phyloP scores from a whole-genome alignment of 2,113 vertebrate genomes.

The Pagrus major region DNA sequence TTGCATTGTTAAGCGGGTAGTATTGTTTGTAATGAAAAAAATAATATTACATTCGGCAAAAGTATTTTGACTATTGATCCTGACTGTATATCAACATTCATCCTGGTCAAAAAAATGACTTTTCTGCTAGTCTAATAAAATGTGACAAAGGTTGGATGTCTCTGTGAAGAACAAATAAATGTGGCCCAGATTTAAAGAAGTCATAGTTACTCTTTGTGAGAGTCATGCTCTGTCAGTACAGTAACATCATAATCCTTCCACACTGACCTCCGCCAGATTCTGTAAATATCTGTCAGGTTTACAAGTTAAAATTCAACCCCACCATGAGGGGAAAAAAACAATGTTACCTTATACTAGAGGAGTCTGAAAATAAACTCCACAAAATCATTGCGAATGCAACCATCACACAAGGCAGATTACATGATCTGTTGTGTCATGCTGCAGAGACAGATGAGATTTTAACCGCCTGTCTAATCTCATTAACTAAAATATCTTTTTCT shows the following conservation, averaged over 20 bases:
- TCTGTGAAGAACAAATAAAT: neutral
- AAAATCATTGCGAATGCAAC: neutral
- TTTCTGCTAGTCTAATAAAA: neutral
- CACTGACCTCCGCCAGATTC: neutral
- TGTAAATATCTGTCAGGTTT: neutral
- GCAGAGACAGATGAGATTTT: neutral
- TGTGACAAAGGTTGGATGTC: neutral
- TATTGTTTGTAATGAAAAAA: too few relatives aligned
- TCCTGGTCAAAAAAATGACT: too few relatives aligned
- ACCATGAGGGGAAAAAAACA: neutral
- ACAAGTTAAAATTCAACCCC: neutral
- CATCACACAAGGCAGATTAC: neutral
- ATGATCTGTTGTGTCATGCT: neutral
- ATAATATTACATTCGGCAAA: too few relatives aligned
- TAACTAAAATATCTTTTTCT: neutral
- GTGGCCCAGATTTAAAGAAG: neutral
- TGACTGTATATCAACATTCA: too few relatives aligned
- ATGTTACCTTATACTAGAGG: neutral
- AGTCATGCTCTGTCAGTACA: neutral
- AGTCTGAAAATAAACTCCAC: neutral
- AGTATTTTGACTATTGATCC: too few relatives aligned
- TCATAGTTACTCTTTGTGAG: neutral
- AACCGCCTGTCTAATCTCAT: neutral
- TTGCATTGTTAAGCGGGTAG: too few relatives aligned
- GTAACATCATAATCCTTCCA: neutral